Evolutionary conservation across 2,888 invertebrate species (phyloP), one percentile per base, ranked within the genome.

Genomic region (Ormia ochracea): DNA sequence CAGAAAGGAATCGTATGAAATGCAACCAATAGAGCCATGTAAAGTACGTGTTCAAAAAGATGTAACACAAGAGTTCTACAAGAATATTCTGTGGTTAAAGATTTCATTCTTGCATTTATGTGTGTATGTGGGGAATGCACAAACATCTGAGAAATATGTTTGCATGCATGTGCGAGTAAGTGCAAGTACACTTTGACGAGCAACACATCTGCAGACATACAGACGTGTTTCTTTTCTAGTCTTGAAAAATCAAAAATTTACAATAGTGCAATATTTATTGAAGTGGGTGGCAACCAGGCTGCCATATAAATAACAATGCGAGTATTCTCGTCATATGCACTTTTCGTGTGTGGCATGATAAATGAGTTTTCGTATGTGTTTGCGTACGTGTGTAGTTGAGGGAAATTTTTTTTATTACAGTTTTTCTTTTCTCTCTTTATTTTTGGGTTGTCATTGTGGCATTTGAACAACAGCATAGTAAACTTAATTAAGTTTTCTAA

Each of bases 401-500:
- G 17, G 31, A 48, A 50, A n/a, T n/a, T n/a, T n/a, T n/a, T n/a
- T n/a, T n/a, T n/a, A n/a, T n/a, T 12, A 68, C 45, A 12, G 58
- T 54, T 58, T 61, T 38, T 45, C 23, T 33, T 38, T 21, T 33
- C 28, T 59, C 54, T 69, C 1, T 59, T 59, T 54, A 17, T 61
- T 66, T 69, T 65, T 48, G 70, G 73, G 31, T 59, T 73, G 54
- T 58, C 70, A 75, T 81, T 79, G 77, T 81, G 73, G 70, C 63
- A 70, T 74, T 69, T 70, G 74, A 76, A 65, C 72, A 66, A 65
- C 54, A 76, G 76, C 69, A 63, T 52, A 31, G 68, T 75, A 76
- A 82, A 82, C 80, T 82, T 83, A 83, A 83, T 83, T 82, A 83
- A 82, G 82, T 83, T 83, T 82, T 52, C 82, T 82, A 81, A 82